phyloP scores from a whole-genome alignment of 2,888 invertebrate genomes.

The Bombyx huttoni region DNA sequence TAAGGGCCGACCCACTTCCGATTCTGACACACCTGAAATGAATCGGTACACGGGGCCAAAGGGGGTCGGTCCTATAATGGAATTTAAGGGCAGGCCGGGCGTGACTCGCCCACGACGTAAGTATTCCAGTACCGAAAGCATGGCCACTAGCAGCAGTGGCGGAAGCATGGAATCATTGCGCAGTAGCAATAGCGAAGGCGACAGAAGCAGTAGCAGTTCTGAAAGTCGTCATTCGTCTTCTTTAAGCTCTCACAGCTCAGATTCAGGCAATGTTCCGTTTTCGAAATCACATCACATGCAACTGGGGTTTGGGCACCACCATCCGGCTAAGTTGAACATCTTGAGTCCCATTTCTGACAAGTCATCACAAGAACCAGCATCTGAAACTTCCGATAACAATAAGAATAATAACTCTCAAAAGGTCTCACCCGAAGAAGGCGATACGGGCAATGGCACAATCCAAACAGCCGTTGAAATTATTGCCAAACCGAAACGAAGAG shows the following conservation, averaged over 20 bases:
- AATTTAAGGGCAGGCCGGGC: conserved; percentile 75
- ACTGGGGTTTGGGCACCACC: conserved; percentile 76
- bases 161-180: conserved; percentile 90
- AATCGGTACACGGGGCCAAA: conserved; percentile 70
- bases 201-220: conserved; percentile 87
- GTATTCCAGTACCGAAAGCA: conserved; percentile 88
- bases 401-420: conserved; percentile 84
- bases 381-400: conserved; percentile 86
- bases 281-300: conserved; percentile 75
- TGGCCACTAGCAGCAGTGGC: conserved; percentile 89
- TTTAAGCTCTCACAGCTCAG: conserved; percentile 88
- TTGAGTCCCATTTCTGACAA: conserved; percentile 92
- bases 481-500: conserved; percentile 75
- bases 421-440: conserved; percentile 79
- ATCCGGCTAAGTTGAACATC: conserved; percentile 85
- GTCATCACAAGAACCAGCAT: conserved; percentile 88
- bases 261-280: conserved; percentile 78
- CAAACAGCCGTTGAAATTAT: conserved; percentile 64
- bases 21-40: conserved; percentile 68
- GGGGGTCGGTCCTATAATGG: conserved; percentile 73
- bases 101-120: conserved; percentile 68
- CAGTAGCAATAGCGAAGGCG: conserved; percentile 90
- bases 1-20: conserved; percentile 78
- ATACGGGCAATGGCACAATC: conserved; percentile 50
- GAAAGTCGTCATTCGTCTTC: conserved; percentile 88